Conservation (phyloP, 2,888 invertebrate species). For the Phortica magna region DNA sequence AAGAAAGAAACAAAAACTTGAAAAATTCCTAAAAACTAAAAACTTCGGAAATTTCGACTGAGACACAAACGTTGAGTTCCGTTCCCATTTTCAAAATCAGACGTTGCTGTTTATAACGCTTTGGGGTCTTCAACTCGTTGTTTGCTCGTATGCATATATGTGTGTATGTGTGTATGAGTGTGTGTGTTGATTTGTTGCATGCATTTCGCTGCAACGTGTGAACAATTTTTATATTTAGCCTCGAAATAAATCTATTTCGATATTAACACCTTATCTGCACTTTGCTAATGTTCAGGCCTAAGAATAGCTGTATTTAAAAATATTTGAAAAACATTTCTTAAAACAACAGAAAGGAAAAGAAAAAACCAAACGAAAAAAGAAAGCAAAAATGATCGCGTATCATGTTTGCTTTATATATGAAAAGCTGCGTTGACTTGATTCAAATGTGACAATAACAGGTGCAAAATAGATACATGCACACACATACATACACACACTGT, state of each 20-base stretch:
- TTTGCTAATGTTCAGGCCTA: background rate
- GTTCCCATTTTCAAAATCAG: background rate
- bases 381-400: background rate
- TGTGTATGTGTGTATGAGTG: background rate
- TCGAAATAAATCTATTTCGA: no score
- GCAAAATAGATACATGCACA: conserved; percentile 8
- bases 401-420: background rate
- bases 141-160: background rate
- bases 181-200: background rate
- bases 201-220: no score
- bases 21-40: background rate
- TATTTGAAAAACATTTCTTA: background rate
- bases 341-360: background rate
- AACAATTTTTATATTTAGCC: no score
- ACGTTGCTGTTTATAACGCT: background rate
- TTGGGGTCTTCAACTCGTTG: background rate
- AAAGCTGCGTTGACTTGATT: no score
- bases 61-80: background rate
- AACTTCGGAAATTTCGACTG: background rate
- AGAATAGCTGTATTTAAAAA: background rate
- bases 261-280: no score
- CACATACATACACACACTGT: conserved; percentile 34
- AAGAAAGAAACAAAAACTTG: background rate
- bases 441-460: no score
- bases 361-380: background rate